Evolutionary conservation across 2,797 vertebrate genomes (phyloP).

Genomic region (Anabas testudineus): DNA sequence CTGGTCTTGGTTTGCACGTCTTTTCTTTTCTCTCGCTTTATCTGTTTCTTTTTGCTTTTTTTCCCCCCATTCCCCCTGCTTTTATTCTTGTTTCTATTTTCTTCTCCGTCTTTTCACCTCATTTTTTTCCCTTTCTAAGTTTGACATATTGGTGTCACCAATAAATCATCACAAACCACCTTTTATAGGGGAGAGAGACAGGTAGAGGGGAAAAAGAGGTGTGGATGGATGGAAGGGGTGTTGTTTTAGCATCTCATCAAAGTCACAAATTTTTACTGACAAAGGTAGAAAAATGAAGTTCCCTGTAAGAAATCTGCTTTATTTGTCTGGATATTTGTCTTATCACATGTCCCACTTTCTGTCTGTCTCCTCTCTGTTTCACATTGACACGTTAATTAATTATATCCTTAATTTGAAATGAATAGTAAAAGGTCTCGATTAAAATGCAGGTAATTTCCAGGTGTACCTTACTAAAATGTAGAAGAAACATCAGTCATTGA

Average conservation of each 20-base stretch:
- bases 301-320: background rate
- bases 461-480: no score
- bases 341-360: background rate
- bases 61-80: background rate
- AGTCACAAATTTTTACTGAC: slow-evolving; percentile 8
- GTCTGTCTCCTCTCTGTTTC: background rate
- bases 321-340: background rate
- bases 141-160: slow-evolving; percentile 73
- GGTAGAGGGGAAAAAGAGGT: background rate
- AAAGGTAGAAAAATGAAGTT: background rate
- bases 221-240: background rate
- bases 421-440: background rate
- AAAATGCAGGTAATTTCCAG: background rate
- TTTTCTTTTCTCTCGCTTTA: slow-evolving; percentile 14
- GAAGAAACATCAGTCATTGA: background rate
- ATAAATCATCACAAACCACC: slow-evolving; percentile 64
- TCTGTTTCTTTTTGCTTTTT: slow-evolving; percentile 11
- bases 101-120: background rate
- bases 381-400: background rate
- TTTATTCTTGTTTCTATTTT: slow-evolving; percentile 14
- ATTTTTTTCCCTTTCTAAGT: slow-evolving; percentile 3
- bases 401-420: background rate
- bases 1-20: slow-evolving; percentile 52
- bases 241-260: slow-evolving; percentile 14
- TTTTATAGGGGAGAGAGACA: slow-evolving; percentile 8